Conservation (phyloP, 2,888 invertebrate species). For the Dryobota labecula region DNA sequence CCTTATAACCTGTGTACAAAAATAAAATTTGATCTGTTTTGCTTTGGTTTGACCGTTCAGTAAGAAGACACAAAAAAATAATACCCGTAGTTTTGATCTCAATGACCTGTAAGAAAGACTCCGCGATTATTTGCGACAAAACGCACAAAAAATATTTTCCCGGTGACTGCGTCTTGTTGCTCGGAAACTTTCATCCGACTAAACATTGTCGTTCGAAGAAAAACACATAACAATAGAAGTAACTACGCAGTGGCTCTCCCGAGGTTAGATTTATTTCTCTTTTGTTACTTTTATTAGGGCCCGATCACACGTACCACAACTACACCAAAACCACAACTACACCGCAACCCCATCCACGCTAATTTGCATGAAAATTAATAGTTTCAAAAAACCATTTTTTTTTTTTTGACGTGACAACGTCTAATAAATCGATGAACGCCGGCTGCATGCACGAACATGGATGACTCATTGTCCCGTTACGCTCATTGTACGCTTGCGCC, state of each 20-base stretch:
- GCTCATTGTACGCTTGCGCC: too few species aligned
- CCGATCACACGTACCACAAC: background rate
- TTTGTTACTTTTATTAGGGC: conserved; percentile 70
- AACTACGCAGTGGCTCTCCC: conserved; percentile 50
- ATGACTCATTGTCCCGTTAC: too few species aligned
- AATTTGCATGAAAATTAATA: background rate
- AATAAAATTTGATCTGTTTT: background rate
- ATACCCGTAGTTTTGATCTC: conserved; percentile 16
- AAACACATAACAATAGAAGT: conserved; percentile 60
- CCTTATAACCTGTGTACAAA: background rate
- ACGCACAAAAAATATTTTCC: conserved; percentile 51
- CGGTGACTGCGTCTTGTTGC: conserved; percentile 35
- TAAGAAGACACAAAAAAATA: conserved; percentile 4
- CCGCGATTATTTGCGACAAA: conserved; percentile 46
- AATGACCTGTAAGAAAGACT: conserved; percentile 42
- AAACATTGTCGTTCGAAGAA: conserved; percentile 56
- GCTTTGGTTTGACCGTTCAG: background rate
- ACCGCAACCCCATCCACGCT: too few species aligned
- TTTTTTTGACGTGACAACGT: too few species aligned
- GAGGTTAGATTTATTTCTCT: conserved; percentile 70
- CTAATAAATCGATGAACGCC: too few species aligned
- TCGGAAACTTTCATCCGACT: conserved; percentile 40
- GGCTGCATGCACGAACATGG: too few species aligned
- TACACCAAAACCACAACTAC: background rate
- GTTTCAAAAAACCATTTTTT: too few species aligned